Base-by-base conservation (phyloP, 30 jellyfish, hydroid and myxozoan species). In the Rhopilema esculentum region DNA sequence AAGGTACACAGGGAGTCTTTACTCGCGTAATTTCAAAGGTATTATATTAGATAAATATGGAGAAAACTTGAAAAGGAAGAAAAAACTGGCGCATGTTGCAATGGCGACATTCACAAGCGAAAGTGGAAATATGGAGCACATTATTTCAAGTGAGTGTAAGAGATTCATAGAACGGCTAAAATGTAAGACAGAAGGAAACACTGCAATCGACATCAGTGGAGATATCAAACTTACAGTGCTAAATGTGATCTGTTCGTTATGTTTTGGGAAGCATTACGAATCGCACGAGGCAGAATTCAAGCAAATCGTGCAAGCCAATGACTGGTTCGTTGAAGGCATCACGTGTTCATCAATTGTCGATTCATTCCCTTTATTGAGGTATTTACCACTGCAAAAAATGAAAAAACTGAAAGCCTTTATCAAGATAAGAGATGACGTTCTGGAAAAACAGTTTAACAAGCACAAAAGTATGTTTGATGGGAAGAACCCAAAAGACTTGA, bases 31-130 rank as follows among this genome's bases (percentile, higher is more conserved):
- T 18, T 71, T 76, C 68, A 50, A 77, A 48, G 96, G 91, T 1
- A 76, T 77, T 4, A 69, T 77, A n/a, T 33, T 88, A 22, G 82
- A 91, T 0, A 84, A 64, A 49, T 33, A 88, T 52, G 96, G 84
- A 8, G 79, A n/a, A 22, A 57, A 50, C 21, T 88, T 91, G 96
- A 19, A 72, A 23, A 27, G 20, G 22, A 72, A 72, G 1, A 67
- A 85, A 31, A 75, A 66, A 28, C 28, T 87, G 79, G 95, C 95
- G 19, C 88, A 76, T 57, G 66, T 32, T 20, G 95, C 95, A 29
- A 21, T 87, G 78, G 77, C 48, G 48, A 33, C 26, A 27, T 87
- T 18, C 49, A 69, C 76, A 7, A 77, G 25, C 1, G 33, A 40
- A 4, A 24, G 70, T 25, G 23, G 48, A 20, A 67, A 65, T 19